Base-by-base conservation (phyloP, 2,888 invertebrate species). In the Plagodis pulveraria region DNA sequence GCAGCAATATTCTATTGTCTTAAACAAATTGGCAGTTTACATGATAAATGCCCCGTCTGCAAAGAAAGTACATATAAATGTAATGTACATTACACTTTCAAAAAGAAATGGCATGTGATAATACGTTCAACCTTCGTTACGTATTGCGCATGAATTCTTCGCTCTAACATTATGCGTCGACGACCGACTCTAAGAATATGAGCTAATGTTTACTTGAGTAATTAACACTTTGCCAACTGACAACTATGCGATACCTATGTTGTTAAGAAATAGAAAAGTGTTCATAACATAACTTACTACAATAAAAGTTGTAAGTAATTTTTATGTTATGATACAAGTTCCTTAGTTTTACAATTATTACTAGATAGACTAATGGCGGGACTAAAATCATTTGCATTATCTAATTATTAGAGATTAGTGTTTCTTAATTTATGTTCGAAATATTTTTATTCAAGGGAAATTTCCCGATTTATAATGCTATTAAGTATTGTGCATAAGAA, bases 41-140 rank as follows among this genome's bases (percentile, higher is more conserved):
- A 44, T 51, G 41, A 9, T 50, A 50, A 50, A 50, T 50, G 6
- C 22, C 38, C 2, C 41, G 40, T 49, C 43, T 51, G 38, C 36
- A 56, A 52, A 52, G 52, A 49, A 56, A 62, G 66, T 62, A 60
- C 56, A 58, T 51, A 34, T 11, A 58, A 63, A 54, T 63, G 41
- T 56, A 40, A 55, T 55, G 50, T 63, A 46, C 51, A 51, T 59
- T 51, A 44, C 63, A 54, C 58, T 62, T 66, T 63, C 66, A 63
- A 63, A 66, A 66, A 62, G 58, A 63, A 63, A 64, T 60, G 50
- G 58, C 50, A 55, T 58, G 53, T 56, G 58, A 58, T 62, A 63
- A 59, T 56, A 47, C 48, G 43, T 49, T 57, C 61, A 53, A 52
- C 48, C 52, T 56, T 62, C 50, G 56, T 54, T 57, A 11, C 42